Evolutionary conservation across 2,888 invertebrate genomes (phyloP).

Genomic region (Cepaea hortensis): DNA sequence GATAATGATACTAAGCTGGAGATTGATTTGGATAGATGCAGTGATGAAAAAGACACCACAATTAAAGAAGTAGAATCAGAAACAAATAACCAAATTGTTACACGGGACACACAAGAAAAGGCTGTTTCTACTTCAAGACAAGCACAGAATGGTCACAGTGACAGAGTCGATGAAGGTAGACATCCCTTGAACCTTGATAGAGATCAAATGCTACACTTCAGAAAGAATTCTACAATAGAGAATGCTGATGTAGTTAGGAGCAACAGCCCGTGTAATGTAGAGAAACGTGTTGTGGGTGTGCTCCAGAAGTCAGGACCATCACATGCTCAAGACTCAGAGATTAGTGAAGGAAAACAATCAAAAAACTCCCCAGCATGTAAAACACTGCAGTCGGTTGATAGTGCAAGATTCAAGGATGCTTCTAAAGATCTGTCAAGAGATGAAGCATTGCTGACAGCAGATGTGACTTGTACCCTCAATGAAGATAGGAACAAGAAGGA

Average conservation of each 20-base stretch:
- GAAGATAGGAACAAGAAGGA: conserved; percentile 45
- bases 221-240: not conserved
- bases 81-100: conserved; percentile 51
- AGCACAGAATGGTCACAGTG: conserved; percentile 64
- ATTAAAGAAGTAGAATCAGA: conserved; percentile 54
- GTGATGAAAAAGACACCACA: not conserved
- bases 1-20: conserved; percentile 38
- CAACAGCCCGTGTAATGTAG: not conserved
- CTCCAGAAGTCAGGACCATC: not conserved
- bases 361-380: conserved; percentile 56
- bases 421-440: conserved; percentile 22
- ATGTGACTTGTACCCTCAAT: conserved; percentile 25
- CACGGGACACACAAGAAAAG: conserved; percentile 66
- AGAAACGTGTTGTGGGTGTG: not conserved
- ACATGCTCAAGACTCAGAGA: not conserved
- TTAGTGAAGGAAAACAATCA: not conserved
- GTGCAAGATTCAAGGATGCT: not conserved
- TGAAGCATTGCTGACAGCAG: conserved; percentile 34
- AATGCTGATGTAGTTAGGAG: not conserved
- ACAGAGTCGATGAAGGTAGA: conserved; percentile 49
- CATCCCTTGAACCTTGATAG: conserved; percentile 13
- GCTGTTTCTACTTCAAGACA: conserved; percentile 70
- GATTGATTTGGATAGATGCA: conserved; percentile 38
- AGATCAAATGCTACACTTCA: conserved; percentile 8
- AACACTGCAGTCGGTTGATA: conserved; percentile 50